phyloP scores from a whole-genome alignment of 2,797 vertebrate species.

The Sitta carolinensis region DNA sequence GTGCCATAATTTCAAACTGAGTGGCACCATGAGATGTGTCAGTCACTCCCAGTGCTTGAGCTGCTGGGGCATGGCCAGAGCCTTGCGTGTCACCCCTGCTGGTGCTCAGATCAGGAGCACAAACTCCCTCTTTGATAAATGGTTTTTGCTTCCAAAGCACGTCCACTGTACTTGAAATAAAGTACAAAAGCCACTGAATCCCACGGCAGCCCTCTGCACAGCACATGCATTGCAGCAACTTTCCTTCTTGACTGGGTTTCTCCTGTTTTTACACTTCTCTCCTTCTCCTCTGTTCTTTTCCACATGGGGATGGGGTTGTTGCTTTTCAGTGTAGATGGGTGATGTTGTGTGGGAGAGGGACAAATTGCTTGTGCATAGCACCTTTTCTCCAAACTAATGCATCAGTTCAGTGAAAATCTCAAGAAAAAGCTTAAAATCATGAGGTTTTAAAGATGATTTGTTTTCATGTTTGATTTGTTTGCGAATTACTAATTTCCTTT shows the following conservation, averaged over 20 bases:
- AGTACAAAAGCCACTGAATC: not conserved
- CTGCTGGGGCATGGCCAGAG: not conserved
- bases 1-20: not conserved
- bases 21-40: not conserved
- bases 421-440: not conserved
- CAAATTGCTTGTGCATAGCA: accelerated
- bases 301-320: accelerated
- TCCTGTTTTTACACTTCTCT: not conserved
- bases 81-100: not conserved
- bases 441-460: not conserved
- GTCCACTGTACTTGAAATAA: not conserved
- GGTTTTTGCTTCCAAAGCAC: not conserved
- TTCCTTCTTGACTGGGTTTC: not conserved
- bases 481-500: not conserved
- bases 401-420: not conserved
- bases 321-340: not conserved
- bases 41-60: not conserved
- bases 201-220: not conserved
- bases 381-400: not conserved
- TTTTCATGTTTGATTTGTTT: not conserved
- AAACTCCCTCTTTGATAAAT: not conserved
- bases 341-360: not conserved
- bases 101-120: not conserved
- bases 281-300: not conserved
- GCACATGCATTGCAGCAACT: not conserved